Evolutionary conservation across 2,888 invertebrate genomes (phyloP).

Genomic region (Chironomus tentans): DNA sequence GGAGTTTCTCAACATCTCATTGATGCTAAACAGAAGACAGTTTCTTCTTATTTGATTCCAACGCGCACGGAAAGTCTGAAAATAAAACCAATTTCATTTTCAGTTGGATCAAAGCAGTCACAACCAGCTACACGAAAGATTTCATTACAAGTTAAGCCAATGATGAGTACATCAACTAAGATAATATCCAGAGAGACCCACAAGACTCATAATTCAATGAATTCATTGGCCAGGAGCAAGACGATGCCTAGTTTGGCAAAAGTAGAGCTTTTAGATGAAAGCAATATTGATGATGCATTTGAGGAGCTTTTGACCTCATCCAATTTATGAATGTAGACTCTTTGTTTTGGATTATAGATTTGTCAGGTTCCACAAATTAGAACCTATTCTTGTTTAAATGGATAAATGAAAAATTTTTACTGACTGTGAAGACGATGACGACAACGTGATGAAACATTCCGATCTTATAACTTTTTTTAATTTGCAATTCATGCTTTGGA

Average conservation of each 20-base stretch:
- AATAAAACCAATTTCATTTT: conserved; percentile 32
- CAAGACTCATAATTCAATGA: conserved; percentile 27
- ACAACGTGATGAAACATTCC: too few species aligned
- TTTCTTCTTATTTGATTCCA: conserved; percentile 62
- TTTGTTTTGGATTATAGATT: too few species aligned
- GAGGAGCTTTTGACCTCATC: conserved; percentile 65
- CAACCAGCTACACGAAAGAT: conserved; percentile 20
- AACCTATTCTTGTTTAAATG: too few species aligned
- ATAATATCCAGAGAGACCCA: too few species aligned
- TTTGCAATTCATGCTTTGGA: too few species aligned
- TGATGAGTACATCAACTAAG: not conserved
- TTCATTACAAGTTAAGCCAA: conserved; percentile 17
- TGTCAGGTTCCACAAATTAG: too few species aligned
- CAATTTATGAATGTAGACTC: conserved; percentile 9
- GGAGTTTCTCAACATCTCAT: conserved; percentile 33
- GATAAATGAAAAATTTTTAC: too few species aligned
- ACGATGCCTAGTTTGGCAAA: conserved; percentile 65
- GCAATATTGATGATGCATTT: conserved; percentile 79
- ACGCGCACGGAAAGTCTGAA: conserved; percentile 30
- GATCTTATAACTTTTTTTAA: too few species aligned
- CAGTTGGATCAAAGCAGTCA: not conserved
- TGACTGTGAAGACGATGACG: too few species aligned
- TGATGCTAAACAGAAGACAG: conserved; percentile 58
- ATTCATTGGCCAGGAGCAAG: conserved; percentile 57
- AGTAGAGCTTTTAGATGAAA: conserved; percentile 61